Conservation (phyloP, 2,113 vertebrate genomes). For the Sporophila hypoxantha region DNA sequence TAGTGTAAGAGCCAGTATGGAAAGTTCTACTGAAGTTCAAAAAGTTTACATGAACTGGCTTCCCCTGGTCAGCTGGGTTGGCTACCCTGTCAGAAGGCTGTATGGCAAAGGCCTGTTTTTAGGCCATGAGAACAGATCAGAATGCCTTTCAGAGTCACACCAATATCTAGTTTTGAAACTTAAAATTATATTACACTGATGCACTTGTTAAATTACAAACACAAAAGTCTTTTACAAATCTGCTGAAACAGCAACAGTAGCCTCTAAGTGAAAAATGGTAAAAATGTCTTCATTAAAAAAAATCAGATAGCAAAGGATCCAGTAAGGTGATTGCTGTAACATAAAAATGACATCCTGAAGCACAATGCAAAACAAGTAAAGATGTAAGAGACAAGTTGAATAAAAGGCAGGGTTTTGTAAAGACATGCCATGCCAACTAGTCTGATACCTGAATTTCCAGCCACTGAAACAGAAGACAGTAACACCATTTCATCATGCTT, state of each 20-base stretch:
- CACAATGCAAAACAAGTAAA: background rate
- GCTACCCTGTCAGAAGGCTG: background rate
- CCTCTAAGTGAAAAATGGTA: background rate
- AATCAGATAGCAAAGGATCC: background rate
- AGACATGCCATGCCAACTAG: background rate
- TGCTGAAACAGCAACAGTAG: background rate
- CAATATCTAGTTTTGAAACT: background rate
- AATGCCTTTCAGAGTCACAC: background rate
- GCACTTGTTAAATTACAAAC: background rate
- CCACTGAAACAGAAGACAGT: background rate
- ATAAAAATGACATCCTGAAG: background rate
- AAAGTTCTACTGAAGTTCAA: background rate
- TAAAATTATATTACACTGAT: background rate
- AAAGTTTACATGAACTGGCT: background rate
- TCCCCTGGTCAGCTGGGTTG: background rate
- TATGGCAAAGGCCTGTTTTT: background rate
- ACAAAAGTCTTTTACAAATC: background rate
- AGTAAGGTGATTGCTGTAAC: background rate
- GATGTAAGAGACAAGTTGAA: background rate
- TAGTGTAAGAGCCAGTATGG: fast-evolving
- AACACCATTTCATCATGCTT: background rate
- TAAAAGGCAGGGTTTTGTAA: background rate
- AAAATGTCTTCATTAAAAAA: background rate
- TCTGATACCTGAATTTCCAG: background rate
- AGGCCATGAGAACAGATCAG: background rate